Base-by-base conservation (phyloP, 2,113 vertebrate species). In the Ramphastos sulfuratus region DNA sequence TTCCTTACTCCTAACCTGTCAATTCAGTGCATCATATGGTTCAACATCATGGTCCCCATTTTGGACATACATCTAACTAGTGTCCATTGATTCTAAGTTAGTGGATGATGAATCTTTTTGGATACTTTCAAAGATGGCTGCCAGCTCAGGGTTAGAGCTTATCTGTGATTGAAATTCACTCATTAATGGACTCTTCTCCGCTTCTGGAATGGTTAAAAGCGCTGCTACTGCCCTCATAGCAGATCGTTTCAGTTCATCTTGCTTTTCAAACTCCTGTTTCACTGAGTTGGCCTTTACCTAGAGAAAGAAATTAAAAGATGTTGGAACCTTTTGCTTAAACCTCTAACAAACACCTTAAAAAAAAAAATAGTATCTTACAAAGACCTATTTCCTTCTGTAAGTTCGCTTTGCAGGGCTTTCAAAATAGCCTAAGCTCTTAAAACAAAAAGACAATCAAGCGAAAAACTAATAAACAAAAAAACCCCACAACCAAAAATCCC, bases 21-120 rank as follows among this genome's bases (percentile, higher is more conserved):
- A 97, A 98, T 98, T 99, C 99, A 99, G 98, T 99, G 99, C 99
- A 99, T 98, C 97, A 92, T 98, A 98, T 97, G 98, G 97, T 98
- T 98, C 98, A 97, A 98, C 96, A 94, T 94, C 97, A 98, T 96
- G 98, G 98, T 98, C 98, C 98, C 97, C 94, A 76, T 81, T 95
- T 92, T 96, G 85, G 97, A 94, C 95, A 96, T 96, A 93, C 93
- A 97, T 97, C 95, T 99, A 99, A 97, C 99, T 99, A 98, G 99
- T 99, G 98, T 99, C 99, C 99, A 99, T 99, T 95, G 99, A 99
- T 97, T 99, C 99, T 98, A 99, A 98, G 97, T 99, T 99, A 97
- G 99, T 98, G 37, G 99, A 99, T 92, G 98, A 98, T 78, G 99
- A 99, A 98, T 99, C 99, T 98, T 99, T 98, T 96, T 99, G 99